Evolutionary conservation across 2,888 invertebrate genomes (phyloP).

Genomic region (Thelaira solivaga): DNA sequence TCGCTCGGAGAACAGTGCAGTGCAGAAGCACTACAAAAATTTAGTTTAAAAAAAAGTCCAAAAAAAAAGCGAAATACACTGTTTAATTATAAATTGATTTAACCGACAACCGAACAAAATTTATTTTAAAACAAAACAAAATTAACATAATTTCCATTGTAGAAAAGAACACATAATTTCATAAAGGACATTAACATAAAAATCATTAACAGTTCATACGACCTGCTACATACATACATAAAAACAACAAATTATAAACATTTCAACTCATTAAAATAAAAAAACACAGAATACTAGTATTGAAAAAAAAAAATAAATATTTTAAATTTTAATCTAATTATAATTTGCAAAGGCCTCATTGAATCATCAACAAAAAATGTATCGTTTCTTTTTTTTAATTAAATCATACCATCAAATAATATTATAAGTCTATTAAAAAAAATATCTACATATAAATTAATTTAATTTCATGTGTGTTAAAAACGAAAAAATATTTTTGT

Average conservation of each 20-base stretch:
- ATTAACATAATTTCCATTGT: background rate
- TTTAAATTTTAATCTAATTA: slow-evolving; percentile 34
- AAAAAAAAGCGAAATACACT: slow-evolving; percentile 56
- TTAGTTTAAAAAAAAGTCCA: background rate
- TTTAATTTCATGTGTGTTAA: slow-evolving; percentile 35
- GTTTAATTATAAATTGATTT: background rate
- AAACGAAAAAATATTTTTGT: slow-evolving; percentile 21
- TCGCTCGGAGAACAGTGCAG: no score
- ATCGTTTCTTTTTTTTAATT: slow-evolving; percentile 22
- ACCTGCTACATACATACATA: no score
- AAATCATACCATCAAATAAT: slow-evolving; percentile 44
- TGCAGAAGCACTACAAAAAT: background rate
- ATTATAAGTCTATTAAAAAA: slow-evolving; percentile 45
- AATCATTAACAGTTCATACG: slow-evolving; percentile 8
- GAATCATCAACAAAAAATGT: slow-evolving; percentile 29
- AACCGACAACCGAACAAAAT: slow-evolving; percentile 4
- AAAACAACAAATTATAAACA: background rate
- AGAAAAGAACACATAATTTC: slow-evolving; percentile 11
- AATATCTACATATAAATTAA: slow-evolving; percentile 20
- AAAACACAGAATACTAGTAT: background rate
- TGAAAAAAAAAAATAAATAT: slow-evolving; percentile 22
- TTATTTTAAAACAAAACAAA: background rate
- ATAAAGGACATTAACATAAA: slow-evolving; percentile 4
- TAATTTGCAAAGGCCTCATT: slow-evolving; percentile 49
- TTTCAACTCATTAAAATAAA: slow-evolving; percentile 12